Evolutionary conservation across 1,140 invertebrate species (phyloP).

Genomic region (Grapholita molesta): DNA sequence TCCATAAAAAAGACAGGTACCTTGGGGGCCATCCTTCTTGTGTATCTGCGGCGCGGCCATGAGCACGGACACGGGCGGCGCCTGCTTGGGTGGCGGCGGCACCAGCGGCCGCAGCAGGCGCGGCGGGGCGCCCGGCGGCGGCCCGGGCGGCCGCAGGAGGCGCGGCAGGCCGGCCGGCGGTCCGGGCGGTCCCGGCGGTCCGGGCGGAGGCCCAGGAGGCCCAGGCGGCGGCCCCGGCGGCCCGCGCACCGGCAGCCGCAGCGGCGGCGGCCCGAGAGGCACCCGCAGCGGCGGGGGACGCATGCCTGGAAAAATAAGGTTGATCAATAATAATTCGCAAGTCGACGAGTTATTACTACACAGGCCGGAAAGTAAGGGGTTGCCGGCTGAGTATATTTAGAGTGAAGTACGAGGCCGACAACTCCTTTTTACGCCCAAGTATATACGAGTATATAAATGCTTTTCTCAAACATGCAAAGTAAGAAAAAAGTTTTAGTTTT

Average conservation of each 20-base stretch:
- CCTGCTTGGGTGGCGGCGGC: conserved; percentile 82
- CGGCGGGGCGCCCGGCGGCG: conserved; percentile 78
- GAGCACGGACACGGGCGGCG: conserved; percentile 81
- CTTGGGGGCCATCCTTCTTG: conserved; percentile 80
- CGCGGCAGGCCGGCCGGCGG: conserved; percentile 58
- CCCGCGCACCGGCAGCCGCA: conserved; percentile 54
- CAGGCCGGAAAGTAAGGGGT: too few species aligned
- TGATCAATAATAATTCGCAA: too few species aligned
- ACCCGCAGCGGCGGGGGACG: conserved; percentile 80
- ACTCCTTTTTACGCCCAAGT: too few species aligned
- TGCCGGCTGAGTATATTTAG: too few species aligned
- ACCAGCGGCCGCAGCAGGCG: conserved; percentile 79
- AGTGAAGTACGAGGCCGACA: too few species aligned
- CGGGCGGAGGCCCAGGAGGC: conserved; percentile 83
- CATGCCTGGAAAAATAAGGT: conserved; percentile 53
- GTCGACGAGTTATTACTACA: too few species aligned
- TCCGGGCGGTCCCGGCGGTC: conserved; percentile 75
- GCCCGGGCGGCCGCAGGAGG: conserved; percentile 64
- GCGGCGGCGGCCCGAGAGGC: conserved; percentile 50
- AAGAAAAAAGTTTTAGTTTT: too few species aligned
- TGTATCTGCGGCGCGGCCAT: conserved; percentile 89
- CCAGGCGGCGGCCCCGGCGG: conserved; percentile 73
- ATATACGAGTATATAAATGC: too few species aligned
- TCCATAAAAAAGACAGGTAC: conserved; percentile 24
- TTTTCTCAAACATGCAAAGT: too few species aligned